phyloP scores from a whole-genome alignment of 2,113 vertebrate species.

The Ploceus nigricollis region DNA sequence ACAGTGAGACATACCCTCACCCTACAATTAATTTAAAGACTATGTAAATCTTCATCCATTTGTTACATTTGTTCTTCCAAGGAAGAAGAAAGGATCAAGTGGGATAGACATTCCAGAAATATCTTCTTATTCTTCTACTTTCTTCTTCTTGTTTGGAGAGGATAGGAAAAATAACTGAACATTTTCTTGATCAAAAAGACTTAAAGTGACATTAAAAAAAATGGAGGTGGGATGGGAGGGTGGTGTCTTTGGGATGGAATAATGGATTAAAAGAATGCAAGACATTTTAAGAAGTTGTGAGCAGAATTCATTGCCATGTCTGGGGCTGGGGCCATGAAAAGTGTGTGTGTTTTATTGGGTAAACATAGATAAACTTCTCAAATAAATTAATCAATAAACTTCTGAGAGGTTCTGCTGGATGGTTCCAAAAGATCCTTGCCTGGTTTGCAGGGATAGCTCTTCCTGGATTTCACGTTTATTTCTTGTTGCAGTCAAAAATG shows the following conservation, averaged over 20 bases:
- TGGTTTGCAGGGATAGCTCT: not conserved
- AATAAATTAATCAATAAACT: not conserved
- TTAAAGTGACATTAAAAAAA: not conserved
- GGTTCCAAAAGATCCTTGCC: not conserved
- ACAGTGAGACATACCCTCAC: accelerated
- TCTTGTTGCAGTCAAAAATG: not conserved
- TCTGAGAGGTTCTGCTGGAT: not conserved
- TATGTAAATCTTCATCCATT: not conserved
- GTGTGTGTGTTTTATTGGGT: not conserved
- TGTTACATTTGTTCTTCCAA: not conserved
- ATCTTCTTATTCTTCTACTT: not conserved
- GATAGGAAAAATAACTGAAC: not conserved
- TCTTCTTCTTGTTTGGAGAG: not conserved
- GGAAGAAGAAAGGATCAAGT: not conserved
- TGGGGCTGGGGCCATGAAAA: not conserved
- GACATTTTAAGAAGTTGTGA: not conserved
- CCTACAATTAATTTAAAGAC: not conserved
- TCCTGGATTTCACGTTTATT: not conserved
- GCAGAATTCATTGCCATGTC: not conserved
- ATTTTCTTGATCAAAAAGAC: not conserved
- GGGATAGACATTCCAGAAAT: not conserved
- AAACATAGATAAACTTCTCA: not conserved
- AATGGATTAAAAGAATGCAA: not conserved
- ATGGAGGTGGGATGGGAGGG: accelerated
- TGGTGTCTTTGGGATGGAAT: not conserved